phyloP scores from a whole-genome alignment of 2,113 vertebrate species.

The Xyrauchen texanus region DNA sequence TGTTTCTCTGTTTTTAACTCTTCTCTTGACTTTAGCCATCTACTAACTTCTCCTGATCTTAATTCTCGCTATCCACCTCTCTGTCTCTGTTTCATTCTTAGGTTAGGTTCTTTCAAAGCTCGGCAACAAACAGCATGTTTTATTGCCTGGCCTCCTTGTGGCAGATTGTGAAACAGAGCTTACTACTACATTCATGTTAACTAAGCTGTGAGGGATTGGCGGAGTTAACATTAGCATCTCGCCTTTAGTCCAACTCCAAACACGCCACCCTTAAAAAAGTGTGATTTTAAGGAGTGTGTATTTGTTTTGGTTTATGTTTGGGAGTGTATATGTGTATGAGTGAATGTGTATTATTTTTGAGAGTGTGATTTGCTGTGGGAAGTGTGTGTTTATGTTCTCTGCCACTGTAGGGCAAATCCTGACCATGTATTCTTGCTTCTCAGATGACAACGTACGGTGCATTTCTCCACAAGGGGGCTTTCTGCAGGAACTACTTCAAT shows the following conservation, averaged over 20 bases:
- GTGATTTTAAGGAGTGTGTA: slow-evolving; percentile 69
- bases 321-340: slow-evolving; percentile 27
- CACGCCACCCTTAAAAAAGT: slow-evolving; percentile 70
- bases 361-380: not conserved
- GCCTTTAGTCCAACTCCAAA: slow-evolving; percentile 60
- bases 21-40: not conserved
- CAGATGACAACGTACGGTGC: slow-evolving; percentile 98
- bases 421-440: slow-evolving; percentile 39
- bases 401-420: slow-evolving; percentile 27
- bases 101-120: slow-evolving; percentile 53
- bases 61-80: not conserved
- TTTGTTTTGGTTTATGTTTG: slow-evolving; percentile 39
- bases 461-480: slow-evolving; percentile 97
- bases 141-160: slow-evolving; percentile 67
- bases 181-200: slow-evolving; percentile 78
- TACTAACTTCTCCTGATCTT: not conserved
- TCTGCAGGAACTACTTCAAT: slow-evolving; percentile 99
- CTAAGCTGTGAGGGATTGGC: slow-evolving; percentile 67
- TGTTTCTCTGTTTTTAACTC: no score
- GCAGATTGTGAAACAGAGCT: slow-evolving; percentile 74
- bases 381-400: not conserved
- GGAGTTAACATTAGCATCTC: slow-evolving; percentile 60
- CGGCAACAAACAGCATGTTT: slow-evolving; percentile 78
- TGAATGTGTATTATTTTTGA: slow-evolving; percentile 15
- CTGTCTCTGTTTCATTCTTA: slow-evolving; percentile 35